Evolutionary conservation across 2,113 vertebrate genomes (phyloP).

Genomic region (Ciconia maguari): DNA sequence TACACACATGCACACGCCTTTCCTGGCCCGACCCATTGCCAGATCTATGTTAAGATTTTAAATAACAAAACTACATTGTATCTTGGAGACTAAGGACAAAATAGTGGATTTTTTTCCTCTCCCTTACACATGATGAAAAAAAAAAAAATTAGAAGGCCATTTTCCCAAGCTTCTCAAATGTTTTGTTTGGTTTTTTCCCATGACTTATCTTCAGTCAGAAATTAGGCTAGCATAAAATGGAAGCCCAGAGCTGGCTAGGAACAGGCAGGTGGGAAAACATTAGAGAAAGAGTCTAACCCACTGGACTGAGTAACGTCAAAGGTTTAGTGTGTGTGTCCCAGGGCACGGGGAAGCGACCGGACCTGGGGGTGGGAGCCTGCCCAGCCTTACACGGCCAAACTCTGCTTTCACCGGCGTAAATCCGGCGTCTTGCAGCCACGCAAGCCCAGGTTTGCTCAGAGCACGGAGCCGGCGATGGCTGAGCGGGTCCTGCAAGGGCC

Average conservation of each 20-base stretch:
- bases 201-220: not conserved
- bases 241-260: not conserved
- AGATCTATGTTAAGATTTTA: not conserved
- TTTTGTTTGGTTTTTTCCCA: not conserved
- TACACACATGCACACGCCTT: not conserved
- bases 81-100: not conserved
- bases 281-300: not conserved
- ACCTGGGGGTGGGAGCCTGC: not conserved
- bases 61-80: not conserved
- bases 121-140: not conserved
- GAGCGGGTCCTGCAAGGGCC: not conserved
- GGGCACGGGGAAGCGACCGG: not conserved
- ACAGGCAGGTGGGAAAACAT: not conserved
- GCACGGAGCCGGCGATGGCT: not conserved
- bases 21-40: not conserved
- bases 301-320: rapidly evolving
- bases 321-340: not conserved
- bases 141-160: not conserved
- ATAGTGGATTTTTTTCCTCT: not conserved
- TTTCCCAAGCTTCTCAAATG: not conserved
- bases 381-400: not conserved
- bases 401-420: not conserved
- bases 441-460: not conserved
- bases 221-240: not conserved
- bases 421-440: not conserved